Percentiles rank a stretch among this genome's conserved stretches.
phyloP scores from a whole-genome alignment of 1,140 invertebrate species.

The Yoshiicerus persimilis region DNA sequence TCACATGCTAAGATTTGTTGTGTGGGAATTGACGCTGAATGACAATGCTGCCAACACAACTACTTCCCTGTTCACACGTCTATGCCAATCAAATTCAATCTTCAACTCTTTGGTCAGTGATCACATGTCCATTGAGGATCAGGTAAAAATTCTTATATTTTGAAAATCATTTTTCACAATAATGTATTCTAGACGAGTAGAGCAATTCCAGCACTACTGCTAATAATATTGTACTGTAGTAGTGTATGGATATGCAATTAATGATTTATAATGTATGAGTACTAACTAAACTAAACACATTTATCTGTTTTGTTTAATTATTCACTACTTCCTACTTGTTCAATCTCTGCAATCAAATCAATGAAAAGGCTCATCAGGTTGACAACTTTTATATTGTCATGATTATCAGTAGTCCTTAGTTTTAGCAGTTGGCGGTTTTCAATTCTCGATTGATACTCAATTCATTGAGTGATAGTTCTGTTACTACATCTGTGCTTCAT shows the following conservation, averaged over 20 bases:
- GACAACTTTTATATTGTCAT: constrained; percentile 40
- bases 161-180: too few relatives aligned
- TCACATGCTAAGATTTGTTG: constrained; percentile 85
- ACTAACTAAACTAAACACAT: not conserved
- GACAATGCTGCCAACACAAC: constrained; percentile 94
- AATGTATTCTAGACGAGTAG: too few relatives aligned
- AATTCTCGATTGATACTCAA: not conserved
- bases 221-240: not conserved
- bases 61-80: constrained; percentile 78
- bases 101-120: constrained; percentile 86
- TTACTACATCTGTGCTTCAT: not conserved
- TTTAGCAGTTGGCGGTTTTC: too few relatives aligned
- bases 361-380: constrained; percentile 25
- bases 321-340: constrained; percentile 13
- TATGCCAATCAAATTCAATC: constrained; percentile 78
- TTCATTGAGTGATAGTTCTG: not conserved
- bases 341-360: constrained; percentile 1
- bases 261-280: not conserved
- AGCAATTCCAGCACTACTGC: not conserved
- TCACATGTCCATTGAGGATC: constrained; percentile 95
- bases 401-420: constrained; percentile 29
- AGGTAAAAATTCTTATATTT: constrained; percentile 64
- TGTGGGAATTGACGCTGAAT: constrained; percentile 93
- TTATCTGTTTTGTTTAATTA: not conserved
- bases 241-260: not conserved